These are phyloP conservation scores for Deroplatys truncata DNA, from an alignment of 2,888 invertebrate genomes.

Conservation along the genomic window DNA sequence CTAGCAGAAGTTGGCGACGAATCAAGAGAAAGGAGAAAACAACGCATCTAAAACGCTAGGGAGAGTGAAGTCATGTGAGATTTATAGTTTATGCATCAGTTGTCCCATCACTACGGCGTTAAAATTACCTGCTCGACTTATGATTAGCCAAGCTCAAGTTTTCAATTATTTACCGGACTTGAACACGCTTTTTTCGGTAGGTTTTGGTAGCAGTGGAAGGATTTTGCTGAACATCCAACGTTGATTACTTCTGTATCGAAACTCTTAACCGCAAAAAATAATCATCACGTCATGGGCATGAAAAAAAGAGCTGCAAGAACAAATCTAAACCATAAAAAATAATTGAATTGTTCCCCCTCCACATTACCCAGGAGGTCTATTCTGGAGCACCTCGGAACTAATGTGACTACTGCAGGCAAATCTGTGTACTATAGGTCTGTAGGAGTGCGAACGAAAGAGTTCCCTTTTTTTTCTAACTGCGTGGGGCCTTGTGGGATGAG, in stretches of 20 bases:
- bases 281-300: conserved; percentile 4
- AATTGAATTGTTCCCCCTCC: conserved; percentile 5
- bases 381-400: neutral
- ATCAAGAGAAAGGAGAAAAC: neutral
- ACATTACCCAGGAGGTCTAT: neutral
- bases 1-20: neutral
- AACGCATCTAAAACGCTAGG: neutral
- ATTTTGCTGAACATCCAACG: neutral
- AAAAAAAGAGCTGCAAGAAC: neutral
- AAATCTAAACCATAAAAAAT: conserved; percentile 12
- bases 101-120: neutral
- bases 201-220: too few relatives aligned
- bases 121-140: neutral
- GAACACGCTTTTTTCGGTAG: neutral
- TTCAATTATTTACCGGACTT: neutral
- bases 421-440: neutral
- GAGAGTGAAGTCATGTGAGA: neutral
- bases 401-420: neutral
- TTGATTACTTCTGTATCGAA: neutral
- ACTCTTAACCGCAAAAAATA: conserved; percentile 9
- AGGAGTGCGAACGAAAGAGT: neutral
- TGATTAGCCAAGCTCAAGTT: neutral
- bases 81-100: conserved; percentile 3
- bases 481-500: neutral
- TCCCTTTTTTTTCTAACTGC: neutral